Evolutionary conservation across 2,888 invertebrate genomes (phyloP), one percentile per base, ranked within the genome.

Genomic region (Automeris io): DNA sequence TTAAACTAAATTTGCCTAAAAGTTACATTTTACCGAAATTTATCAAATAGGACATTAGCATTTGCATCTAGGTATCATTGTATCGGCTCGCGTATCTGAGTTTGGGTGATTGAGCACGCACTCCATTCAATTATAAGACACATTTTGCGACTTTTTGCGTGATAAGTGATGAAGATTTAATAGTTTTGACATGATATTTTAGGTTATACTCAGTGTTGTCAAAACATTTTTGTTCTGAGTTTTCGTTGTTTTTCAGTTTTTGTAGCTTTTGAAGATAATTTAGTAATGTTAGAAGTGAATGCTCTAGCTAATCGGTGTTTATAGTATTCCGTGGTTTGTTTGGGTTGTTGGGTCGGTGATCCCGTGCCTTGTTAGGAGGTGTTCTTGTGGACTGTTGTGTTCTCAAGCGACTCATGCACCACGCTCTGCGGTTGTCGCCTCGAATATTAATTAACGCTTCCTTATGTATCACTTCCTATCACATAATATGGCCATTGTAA

Each of bases 41-140:
- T 73, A 74, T 82, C 78, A 85, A 85, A 83, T 86, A 82, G 82
- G 80, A 78, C 81, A 83, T 85, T 81, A 83, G 80, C 81, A 87
- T 85, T 85, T 79, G 80, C 79, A 77, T 81, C 81, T 82, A 83
- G 81, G 80, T 83, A 83, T 81, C 78, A 79, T 78, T 83, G 80
- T 82, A 80, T 83, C 73, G 76, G 80, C 69, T 79, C 69, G 82
- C 81, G 80, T 83, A 83, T 80, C 77, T 70, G 70, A 65, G 78
- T 73, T 69, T 74, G 76, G 72, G 59, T 71, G 70, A 70, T 64
- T 63, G 72, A 68, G 66, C 70, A 65, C 63, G 62, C 67, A 68
- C 63, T 66, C 54, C 56, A 55, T 64, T 59, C 50, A 59, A 54
- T 69, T 70, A 61, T 55, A 53, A 59, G 50, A 59, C 54, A 49